Evolutionary conservation across 1,140 invertebrate species (phyloP), one percentile per base, ranked within the genome.

Genomic region (Orius insidiosus): DNA sequence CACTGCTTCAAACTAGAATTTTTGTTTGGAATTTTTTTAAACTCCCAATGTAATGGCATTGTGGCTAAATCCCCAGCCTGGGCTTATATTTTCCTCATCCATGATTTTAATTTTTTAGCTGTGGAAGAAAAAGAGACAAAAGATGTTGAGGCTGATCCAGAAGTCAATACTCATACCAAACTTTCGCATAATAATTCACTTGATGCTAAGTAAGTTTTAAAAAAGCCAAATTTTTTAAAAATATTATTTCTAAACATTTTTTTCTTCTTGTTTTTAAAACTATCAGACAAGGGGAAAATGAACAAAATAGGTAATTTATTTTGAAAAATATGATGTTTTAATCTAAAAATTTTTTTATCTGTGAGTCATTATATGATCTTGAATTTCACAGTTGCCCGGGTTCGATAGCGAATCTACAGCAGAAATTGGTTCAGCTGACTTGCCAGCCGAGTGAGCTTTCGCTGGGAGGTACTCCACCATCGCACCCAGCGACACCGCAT

Each of bases 401-500:
- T 41, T 70, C 69, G 3, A 69, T 71, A 45, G 68, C 67, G 4
- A 68, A 71, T 55, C 53, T 72, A 2, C 68, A 71, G 45, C 66
- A 69, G 36, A 70, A 71, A 54, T 59, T 71, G 42, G 58, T 63
- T 5, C 66, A 70, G 54, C 49, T 72, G 45, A 72, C 70, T 36
- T 68, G 63, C 55, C 69, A 69, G 46, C 67, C 67, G 16, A 62
- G 63, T n/a, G 68, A 71, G 55, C 58, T 63, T 10, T 44, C 63
- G 7, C 60, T 62, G 18, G 58, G 64, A 31, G 62, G 60, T 15
- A 71, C 68, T 35, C 67, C 52, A 62, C 69, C 54, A 62, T 68
- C 57, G 54, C 70, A 74, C 55, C 69, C 71, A 11, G 64, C 69
- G 5, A 75, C 73, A 1, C 72, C 73, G 5, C 66, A 71, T 50